Evolutionary conservation across 1,140 invertebrate genomes (phyloP).

Genomic region (Pogonognathellus flavescens): DNA sequence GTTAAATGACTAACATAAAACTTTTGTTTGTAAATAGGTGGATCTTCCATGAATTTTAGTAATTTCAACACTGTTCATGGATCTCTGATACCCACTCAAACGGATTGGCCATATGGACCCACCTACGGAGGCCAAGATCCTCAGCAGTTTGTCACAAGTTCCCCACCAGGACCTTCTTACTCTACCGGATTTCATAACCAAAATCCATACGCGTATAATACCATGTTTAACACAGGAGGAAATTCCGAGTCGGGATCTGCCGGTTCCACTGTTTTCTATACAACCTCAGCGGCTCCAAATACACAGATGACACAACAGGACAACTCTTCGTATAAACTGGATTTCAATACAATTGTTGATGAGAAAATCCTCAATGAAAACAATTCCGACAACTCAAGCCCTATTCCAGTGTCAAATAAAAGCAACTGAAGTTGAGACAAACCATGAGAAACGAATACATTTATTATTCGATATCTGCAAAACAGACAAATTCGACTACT

Average conservation of each 20-base stretch:
- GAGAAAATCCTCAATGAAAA: conserved; percentile 53
- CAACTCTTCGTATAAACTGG: conserved; percentile 60
- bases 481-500: no score
- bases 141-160: conserved; percentile 48
- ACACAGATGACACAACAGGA: conserved; percentile 20
- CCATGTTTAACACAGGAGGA: conserved; percentile 49
- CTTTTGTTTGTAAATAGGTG: not conserved
- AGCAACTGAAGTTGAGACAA: not conserved
- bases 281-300: not conserved
- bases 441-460: not conserved
- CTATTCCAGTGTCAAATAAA: conserved; percentile 26
- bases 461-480: no score
- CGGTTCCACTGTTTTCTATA: conserved; percentile 53
- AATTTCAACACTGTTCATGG: conserved; percentile 54
- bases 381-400: conserved; percentile 32
- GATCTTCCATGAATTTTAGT: conserved; percentile 43
- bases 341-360: conserved; percentile 63
- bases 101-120: conserved; percentile 59
- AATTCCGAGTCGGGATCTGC: conserved; percentile 25
- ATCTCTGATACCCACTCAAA: conserved; percentile 51
- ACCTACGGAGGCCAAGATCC: conserved; percentile 39
- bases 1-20: not conserved
- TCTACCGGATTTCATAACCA: conserved; percentile 54
- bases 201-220: conserved; percentile 58
- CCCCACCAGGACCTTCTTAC: conserved; percentile 31